These are phyloP conservation scores for Amblyopsis hoosieri DNA, from an alignment of 2,797 vertebrate species.

Conservation along the genomic window DNA sequence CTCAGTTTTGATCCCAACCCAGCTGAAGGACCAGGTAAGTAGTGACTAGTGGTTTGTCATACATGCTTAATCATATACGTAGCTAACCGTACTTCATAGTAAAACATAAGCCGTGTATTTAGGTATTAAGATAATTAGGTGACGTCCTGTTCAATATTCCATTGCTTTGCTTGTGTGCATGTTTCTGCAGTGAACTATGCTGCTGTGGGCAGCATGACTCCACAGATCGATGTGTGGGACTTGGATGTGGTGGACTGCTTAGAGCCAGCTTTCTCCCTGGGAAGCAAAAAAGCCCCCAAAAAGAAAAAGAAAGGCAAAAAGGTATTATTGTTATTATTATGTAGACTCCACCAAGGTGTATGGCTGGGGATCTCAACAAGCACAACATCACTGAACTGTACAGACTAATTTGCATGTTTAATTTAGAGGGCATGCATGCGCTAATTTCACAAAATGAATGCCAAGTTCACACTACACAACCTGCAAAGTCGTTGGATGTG, in stretches of 20 bases:
- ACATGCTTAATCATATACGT: no score
- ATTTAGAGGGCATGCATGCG: no score
- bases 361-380: no score
- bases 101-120: no score
- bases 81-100: no score
- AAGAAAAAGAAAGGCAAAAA: conserved; percentile 93
- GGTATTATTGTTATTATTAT: conserved; percentile 60
- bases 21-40: conserved; percentile 81
- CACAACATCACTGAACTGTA: no score
- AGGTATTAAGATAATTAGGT: background rate
- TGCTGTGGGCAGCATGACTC: conserved; percentile 96
- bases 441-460: no score
- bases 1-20: conserved; percentile 96
- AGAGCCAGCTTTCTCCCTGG: conserved; percentile 92
- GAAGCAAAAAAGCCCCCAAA: conserved; percentile 84
- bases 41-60: background rate
- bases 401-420: no score
- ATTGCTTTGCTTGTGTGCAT: background rate
- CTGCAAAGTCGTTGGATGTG: no score
- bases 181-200: conserved; percentile 84
- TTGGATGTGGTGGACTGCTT: conserved; percentile 94
- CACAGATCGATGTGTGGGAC: conserved; percentile 96
- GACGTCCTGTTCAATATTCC: background rate
- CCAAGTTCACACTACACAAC: no score
- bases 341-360: no score